phyloP scores from a whole-genome alignment of 2,113 vertebrate species.

The Ivindomyrus marchei region DNA sequence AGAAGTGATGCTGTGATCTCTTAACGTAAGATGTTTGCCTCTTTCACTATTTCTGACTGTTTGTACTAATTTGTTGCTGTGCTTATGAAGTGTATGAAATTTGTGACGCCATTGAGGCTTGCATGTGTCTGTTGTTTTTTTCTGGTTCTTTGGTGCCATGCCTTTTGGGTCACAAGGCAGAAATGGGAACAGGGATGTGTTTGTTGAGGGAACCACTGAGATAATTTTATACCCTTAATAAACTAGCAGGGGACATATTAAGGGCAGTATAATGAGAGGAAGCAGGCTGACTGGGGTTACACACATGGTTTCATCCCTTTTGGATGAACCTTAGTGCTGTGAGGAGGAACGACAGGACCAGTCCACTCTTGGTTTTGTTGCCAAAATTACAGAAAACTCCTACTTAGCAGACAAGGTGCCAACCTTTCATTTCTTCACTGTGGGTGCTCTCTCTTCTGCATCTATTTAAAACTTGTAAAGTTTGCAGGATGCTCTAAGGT shows the following conservation, averaged over 20 bases:
- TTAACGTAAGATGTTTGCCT: constrained; percentile 23
- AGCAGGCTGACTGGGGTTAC: background rate
- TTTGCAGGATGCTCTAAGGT: constrained; percentile 18
- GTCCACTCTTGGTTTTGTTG: background rate
- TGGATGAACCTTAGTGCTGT: background rate
- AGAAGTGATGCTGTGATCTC: constrained; percentile 37
- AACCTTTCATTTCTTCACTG: constrained; percentile 24
- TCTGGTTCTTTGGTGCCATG: background rate
- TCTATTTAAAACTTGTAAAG: background rate
- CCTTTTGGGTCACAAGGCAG: background rate
- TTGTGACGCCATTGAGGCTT: background rate
- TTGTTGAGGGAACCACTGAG: background rate
- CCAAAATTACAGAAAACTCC: background rate
- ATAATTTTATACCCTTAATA: background rate
- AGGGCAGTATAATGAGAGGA: background rate
- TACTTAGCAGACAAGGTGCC: constrained; percentile 9
- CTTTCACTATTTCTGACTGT: constrained; percentile 25
- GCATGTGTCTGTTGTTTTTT: background rate
- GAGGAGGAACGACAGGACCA: background rate
- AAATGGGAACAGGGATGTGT: background rate
- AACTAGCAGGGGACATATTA: background rate
- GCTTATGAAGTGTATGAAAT: background rate
- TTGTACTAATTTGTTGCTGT: constrained; percentile 1
- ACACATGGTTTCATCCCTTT: background rate
- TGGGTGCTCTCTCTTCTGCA: constrained; percentile 14